A percentile compares a stretch with the other conserved stretches of the same genome.
phyloP scores from a whole-genome alignment of 2,888 invertebrate genomes.

The Monochamus alternatus region DNA sequence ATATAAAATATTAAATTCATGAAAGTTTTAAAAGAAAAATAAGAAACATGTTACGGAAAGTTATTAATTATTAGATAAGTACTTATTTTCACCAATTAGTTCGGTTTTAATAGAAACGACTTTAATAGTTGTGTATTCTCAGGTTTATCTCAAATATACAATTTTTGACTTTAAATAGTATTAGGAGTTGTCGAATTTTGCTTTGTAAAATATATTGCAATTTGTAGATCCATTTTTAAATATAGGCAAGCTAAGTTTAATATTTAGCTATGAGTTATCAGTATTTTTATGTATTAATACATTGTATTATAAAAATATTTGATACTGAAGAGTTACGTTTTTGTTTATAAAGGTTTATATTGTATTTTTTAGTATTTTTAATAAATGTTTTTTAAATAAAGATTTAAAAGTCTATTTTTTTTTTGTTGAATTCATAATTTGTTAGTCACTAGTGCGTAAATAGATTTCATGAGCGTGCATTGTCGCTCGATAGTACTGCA shows the following conservation, averaged over 20 bases:
- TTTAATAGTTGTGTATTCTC: not conserved
- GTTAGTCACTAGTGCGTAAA: no score
- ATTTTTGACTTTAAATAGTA: not conserved
- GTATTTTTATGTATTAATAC: slow-evolving; percentile 16
- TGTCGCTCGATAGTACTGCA: no score
- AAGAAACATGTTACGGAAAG: no score
- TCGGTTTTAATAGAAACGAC: not conserved
- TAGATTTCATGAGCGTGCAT: no score
- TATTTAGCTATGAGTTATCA: slow-evolving; percentile 14
- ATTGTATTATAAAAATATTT: slow-evolving; percentile 10
- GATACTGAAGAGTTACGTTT: slow-evolving; percentile 18
- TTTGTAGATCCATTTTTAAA: not conserved
- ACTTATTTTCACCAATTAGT: not conserved
- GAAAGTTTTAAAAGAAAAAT: no score
- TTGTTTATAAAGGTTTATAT: slow-evolving; percentile 24
- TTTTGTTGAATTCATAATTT: not conserved
- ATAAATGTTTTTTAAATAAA: slow-evolving; percentile 18
- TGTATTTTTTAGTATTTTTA: slow-evolving; percentile 20
- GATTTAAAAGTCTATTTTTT: not conserved
- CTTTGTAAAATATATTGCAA: slow-evolving; percentile 12
- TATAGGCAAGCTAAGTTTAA: slow-evolving; percentile 6
- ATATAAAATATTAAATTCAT: no score
- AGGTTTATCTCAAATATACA: not conserved
- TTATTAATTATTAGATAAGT: no score
- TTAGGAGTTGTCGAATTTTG: not conserved